A percentile compares a stretch with the other conserved stretches of the same genome.
Conservation (phyloP, 2,113 vertebrate species). For the Melanocharis versteri region DNA sequence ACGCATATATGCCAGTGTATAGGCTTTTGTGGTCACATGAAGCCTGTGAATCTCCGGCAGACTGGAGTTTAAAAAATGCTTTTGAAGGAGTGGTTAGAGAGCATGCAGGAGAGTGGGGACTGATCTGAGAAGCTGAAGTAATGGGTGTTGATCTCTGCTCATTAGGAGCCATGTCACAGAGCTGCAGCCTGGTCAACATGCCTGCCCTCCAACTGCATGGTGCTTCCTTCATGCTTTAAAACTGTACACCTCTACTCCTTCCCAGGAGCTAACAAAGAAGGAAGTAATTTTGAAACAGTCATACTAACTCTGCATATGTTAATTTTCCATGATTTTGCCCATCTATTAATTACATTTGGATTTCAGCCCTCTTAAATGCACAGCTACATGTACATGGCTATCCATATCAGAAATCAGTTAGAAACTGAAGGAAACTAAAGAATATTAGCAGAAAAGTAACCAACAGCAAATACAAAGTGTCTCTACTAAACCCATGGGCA, state of each 20-base stretch:
- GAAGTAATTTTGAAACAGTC: not conserved
- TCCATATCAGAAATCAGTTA: not conserved
- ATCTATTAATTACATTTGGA: not conserved
- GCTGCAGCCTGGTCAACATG: not conserved
- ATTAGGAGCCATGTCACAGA: slow-evolving; percentile 1
- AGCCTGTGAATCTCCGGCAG: slow-evolving; percentile 8
- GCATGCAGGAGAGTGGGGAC: not conserved
- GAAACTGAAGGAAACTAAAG: not conserved
- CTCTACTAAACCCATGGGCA: not conserved
- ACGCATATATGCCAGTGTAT: not conserved
- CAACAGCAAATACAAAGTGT: not conserved
- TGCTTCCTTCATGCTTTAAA: not conserved
- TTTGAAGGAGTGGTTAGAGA: not conserved
- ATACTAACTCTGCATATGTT: not conserved
- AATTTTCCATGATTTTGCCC: not conserved
- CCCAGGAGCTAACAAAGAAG: not conserved
- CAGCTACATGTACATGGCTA: not conserved
- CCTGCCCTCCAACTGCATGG: not conserved
- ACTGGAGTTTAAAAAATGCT: not conserved
- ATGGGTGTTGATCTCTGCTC: not conserved
- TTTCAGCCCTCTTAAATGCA: not conserved
- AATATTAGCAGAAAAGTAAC: not conserved
- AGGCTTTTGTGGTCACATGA: not conserved
- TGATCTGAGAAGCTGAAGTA: not conserved
- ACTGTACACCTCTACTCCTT: not conserved